These are phyloP conservation scores for Decapterus maruadsi DNA, from an alignment of 2,797 vertebrate genomes.

Conservation along the genomic window DNA sequence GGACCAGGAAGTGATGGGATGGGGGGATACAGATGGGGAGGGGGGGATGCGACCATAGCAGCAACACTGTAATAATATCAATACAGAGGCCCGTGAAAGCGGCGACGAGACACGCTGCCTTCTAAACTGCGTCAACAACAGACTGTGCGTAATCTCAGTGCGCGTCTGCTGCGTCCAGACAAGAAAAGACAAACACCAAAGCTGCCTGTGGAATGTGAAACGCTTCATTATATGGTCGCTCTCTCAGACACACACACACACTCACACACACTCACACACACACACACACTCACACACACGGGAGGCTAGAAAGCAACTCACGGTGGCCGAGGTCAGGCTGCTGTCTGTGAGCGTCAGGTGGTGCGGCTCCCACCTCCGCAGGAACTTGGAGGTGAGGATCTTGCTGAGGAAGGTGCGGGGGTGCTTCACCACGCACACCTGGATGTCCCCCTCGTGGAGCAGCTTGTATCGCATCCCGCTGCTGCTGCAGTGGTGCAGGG, in stretches of 20 bases:
- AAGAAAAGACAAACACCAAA: conserved; percentile 59
- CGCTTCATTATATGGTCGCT: conserved; percentile 13
- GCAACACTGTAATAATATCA: conserved; percentile 16
- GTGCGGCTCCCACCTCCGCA: conserved; percentile 97
- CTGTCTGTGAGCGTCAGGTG: conserved; percentile 95
- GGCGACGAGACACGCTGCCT: conserved; percentile 21
- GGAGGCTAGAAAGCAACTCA: conserved; percentile 77
- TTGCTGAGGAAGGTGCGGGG: conserved; percentile 99
- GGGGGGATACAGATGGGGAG: too few species aligned
- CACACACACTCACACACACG: conserved; percentile 12
- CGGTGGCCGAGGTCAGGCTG: conserved; percentile 96
- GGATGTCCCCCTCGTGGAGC: conserved; percentile 98
- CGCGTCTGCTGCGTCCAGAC: conserved; percentile 53
- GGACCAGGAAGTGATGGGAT: neutral
- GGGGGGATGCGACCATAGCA: neutral
- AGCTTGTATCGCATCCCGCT: conserved; percentile 98
- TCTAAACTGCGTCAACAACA: conserved; percentile 71
- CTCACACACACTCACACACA: conserved; percentile 7
- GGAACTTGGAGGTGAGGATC: conserved; percentile 97
- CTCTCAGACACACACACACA: neutral
- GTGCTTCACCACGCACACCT: conserved; percentile 98
- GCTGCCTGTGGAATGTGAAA: conserved; percentile 57
- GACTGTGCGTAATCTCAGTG: conserved; percentile 52
- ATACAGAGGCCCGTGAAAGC: conserved; percentile 18
- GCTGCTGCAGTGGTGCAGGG: conserved; percentile 90